A percentile compares a stretch with the other conserved stretches of the same genome.
Evolutionary conservation across 2,888 invertebrate genomes (phyloP).

Genomic region (Steinernema carpocapsae): DNA sequence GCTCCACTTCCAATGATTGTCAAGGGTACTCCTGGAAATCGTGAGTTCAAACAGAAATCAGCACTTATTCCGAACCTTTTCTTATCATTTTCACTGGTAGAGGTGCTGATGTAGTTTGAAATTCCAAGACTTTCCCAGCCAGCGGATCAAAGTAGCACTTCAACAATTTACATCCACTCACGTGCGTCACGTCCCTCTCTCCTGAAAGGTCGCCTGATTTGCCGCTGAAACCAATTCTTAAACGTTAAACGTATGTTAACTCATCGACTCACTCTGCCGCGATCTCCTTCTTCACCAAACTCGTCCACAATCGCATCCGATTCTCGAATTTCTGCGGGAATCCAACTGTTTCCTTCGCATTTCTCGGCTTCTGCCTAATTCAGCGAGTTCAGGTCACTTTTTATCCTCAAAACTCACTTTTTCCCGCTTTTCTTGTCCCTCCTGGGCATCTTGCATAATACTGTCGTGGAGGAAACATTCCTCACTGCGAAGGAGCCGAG

Average conservation of each 20-base stretch:
- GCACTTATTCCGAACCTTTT: not conserved
- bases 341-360: not conserved
- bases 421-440: constrained; percentile 28
- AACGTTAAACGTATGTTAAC: too few species aligned
- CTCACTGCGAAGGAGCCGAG: not conserved
- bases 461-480: not conserved
- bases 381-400: not conserved
- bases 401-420: constrained; percentile 6
- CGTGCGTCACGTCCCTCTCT: not conserved
- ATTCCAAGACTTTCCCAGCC: constrained; percentile 19
- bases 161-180: not conserved
- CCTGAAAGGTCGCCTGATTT: not conserved
- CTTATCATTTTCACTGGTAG: constrained; percentile 1
- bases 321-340: constrained; percentile 24
- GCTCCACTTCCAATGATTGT: not conserved
- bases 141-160: constrained; percentile 7
- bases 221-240: too few species aligned
- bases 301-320: constrained; percentile 1
- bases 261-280: not conserved
- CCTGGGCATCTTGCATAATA: not conserved
- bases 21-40: not conserved
- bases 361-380: not conserved
- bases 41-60: not conserved
- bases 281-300: not conserved
- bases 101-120: not conserved